These are phyloP conservation scores for Urocolius indicus DNA, from an alignment of 2,113 vertebrate genomes.

Conservation along the genomic window DNA sequence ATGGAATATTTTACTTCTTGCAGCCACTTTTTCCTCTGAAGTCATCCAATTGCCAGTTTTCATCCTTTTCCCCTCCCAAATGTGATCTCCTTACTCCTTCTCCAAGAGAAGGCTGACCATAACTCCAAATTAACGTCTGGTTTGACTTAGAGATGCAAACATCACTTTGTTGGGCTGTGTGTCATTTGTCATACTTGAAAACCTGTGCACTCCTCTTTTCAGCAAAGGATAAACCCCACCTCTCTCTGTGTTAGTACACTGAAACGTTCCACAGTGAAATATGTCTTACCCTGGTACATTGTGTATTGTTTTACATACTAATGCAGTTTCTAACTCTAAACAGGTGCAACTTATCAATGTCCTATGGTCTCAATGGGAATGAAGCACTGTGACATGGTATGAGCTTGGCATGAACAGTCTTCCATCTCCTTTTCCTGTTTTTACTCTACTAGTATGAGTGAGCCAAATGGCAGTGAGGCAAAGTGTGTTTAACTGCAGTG, in stretches of 20 bases:
- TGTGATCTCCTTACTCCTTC: neutral
- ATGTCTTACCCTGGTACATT: neutral
- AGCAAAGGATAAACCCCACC: neutral
- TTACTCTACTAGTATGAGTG: neutral
- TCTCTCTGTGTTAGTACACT: neutral
- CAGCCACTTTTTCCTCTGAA: neutral
- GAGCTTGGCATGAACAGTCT: neutral
- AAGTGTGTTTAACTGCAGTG: neutral
- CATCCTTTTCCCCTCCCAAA: neutral
- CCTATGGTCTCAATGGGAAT: neutral
- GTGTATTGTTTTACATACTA: neutral
- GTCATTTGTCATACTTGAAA: neutral
- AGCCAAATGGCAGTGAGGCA: neutral
- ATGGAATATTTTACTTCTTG: neutral
- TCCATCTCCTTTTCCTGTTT: neutral
- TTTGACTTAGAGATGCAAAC: neutral
- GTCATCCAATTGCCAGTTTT: neutral
- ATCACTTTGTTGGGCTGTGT: neutral
- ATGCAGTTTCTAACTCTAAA: neutral
- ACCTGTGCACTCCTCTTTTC: neutral
- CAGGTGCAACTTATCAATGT: rapidly evolving
- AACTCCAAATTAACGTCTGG: neutral
- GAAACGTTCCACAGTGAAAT: neutral
- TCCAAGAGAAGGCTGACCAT: neutral
- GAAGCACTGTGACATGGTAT: neutral